Evolutionary conservation across 1,140 invertebrate species (phyloP).

Genomic region (Drosophila ercepeae): DNA sequence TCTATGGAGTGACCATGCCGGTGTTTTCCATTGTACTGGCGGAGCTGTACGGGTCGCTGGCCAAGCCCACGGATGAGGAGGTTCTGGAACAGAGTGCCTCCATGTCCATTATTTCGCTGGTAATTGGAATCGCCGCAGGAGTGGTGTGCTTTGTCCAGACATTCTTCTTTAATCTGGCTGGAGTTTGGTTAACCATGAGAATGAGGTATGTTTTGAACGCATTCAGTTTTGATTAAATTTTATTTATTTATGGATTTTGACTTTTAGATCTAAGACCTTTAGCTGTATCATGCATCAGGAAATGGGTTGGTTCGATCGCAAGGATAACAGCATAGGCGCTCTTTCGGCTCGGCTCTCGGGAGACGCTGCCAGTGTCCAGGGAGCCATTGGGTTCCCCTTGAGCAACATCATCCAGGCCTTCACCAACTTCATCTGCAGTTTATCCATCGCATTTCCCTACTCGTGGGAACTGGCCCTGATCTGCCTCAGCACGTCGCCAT

Average conservation of each 20-base stretch:
- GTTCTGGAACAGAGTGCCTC: constrained; percentile 86
- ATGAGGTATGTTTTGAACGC: constrained; percentile 84
- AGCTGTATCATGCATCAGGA: constrained; percentile 89
- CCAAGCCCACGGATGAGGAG: constrained; percentile 85
- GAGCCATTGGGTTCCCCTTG: constrained; percentile 92
- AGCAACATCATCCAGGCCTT: constrained; percentile 92
- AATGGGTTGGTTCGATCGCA: constrained; percentile 92
- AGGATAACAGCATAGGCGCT: constrained; percentile 90
- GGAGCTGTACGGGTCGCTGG: constrained; percentile 88
- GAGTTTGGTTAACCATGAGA: constrained; percentile 90
- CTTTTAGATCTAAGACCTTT: constrained; percentile 86
- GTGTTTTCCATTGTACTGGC: constrained; percentile 93
- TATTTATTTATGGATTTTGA: neutral
- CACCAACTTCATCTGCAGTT: constrained; percentile 89
- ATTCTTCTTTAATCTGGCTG: constrained; percentile 91
- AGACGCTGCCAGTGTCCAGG: constrained; percentile 92
- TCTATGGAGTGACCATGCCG: constrained; percentile 91
- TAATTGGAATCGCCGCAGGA: constrained; percentile 90
- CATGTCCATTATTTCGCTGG: constrained; percentile 88
- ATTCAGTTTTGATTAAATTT: neutral
- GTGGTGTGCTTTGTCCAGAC: constrained; percentile 88
- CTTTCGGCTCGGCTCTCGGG: constrained; percentile 90
- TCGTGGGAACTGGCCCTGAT: constrained; percentile 93
- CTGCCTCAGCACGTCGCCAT: constrained; percentile 89
- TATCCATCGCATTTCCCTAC: constrained; percentile 90